Evolutionary conservation across 2,113 vertebrate species (phyloP).

Genomic region (Scomber colias): DNA sequence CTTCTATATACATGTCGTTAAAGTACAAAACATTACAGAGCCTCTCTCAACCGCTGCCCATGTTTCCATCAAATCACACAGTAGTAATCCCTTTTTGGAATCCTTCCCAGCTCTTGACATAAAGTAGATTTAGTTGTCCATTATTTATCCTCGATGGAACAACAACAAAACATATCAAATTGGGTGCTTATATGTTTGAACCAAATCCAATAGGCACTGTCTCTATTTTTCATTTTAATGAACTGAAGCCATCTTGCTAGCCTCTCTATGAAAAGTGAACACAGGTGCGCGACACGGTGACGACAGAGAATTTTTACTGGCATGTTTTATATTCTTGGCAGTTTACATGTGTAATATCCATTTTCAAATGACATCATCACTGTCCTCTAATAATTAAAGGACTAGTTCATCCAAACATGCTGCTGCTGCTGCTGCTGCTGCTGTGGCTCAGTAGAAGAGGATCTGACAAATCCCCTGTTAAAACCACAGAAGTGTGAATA

Average conservation of each 20-base stretch:
- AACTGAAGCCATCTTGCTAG: conserved; percentile 21
- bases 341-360: conserved; percentile 27
- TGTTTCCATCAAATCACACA: conserved; percentile 20
- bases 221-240: conserved; percentile 37
- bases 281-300: conserved; percentile 36
- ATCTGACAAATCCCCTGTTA: conserved; percentile 14
- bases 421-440: not conserved
- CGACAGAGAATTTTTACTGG: conserved; percentile 16
- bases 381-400: conserved; percentile 25
- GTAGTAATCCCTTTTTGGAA: conserved; percentile 29
- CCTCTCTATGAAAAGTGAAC: conserved; percentile 44
- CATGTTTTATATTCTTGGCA: conserved; percentile 28
- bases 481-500: not conserved
- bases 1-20: not conserved
- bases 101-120: conserved; percentile 21
- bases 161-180: conserved; percentile 43
- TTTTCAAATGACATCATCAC: conserved; percentile 25
- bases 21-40: not conserved
- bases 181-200: conserved; percentile 27
- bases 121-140: conserved; percentile 17
- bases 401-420: not conserved
- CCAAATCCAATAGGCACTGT: conserved; percentile 18
- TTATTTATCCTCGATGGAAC: conserved; percentile 34
- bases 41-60: conserved; percentile 8
- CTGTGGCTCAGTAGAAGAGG: not conserved